phyloP scores from a whole-genome alignment of 2,797 vertebrate genomes.

The Danio tinwini region DNA sequence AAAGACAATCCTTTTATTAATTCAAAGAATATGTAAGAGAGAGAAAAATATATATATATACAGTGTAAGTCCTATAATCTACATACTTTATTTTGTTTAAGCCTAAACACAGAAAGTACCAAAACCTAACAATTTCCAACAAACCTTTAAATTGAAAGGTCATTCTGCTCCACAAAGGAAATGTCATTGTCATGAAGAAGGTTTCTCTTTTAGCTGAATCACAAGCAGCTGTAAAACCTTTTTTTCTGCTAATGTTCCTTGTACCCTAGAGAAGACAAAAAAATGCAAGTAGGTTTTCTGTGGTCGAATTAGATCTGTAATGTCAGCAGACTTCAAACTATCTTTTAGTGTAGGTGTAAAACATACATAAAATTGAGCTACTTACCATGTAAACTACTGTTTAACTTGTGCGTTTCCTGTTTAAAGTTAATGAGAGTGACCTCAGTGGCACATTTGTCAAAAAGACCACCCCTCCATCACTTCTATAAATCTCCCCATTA shows the following conservation, averaged over 20 bases:
- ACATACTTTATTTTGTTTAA: not conserved
- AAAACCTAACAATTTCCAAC: slow-evolving; percentile 32
- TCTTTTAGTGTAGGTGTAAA: not conserved
- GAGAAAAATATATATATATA: not conserved
- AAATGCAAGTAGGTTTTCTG: not conserved
- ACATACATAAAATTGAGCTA: not conserved
- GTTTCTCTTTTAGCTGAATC: slow-evolving; percentile 32
- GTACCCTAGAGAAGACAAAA: not conserved
- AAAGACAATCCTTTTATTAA: not conserved
- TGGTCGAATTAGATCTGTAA: not conserved
- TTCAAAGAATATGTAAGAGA: not conserved
- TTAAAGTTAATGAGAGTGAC: slow-evolving; percentile 42
- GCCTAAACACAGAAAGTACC: not conserved
- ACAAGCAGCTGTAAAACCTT: slow-evolving; percentile 28
- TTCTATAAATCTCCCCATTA: slow-evolving; percentile 59
- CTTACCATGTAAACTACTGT: not conserved
- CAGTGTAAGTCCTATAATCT: not conserved
- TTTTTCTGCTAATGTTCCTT: slow-evolving; percentile 15
- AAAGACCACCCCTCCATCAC: slow-evolving; percentile 24
- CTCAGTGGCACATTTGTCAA: not conserved
- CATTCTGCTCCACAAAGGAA: slow-evolving; percentile 28
- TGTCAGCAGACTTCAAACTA: not conserved
- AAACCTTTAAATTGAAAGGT: slow-evolving; percentile 63
- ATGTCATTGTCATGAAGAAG: slow-evolving; percentile 11
- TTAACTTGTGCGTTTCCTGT: not conserved